These are phyloP conservation scores for Rattus norvegicus DNA, from an alignment of 2,113 vertebrate species.

Conservation along the genomic window GRCr8 NC_086020.1:237928001-237928500, in stretches of 20 bases:
- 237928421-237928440: neutral
- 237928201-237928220: neutral
- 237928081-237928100: neutral
- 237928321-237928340: neutral
- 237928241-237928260: neutral
- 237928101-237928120: neutral
- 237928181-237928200: neutral
- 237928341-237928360: neutral
- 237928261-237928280: neutral
- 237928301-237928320: neutral
- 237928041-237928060: neutral
- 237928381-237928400: neutral
- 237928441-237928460: neutral
- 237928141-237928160: neutral
- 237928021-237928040: neutral
- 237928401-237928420: neutral
- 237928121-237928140: neutral
- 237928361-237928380: neutral
- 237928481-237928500: neutral
- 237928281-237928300: neutral
- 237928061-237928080: neutral
- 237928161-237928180: neutral
- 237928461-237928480: neutral
- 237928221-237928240: neutral
- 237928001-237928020: neutral